A percentile compares a stretch with the other conserved stretches of the same genome.
These are phyloP conservation scores for Strigamia maritima DNA, from an alignment of 2,888 invertebrate species.

Conservation along the genomic window DNA sequence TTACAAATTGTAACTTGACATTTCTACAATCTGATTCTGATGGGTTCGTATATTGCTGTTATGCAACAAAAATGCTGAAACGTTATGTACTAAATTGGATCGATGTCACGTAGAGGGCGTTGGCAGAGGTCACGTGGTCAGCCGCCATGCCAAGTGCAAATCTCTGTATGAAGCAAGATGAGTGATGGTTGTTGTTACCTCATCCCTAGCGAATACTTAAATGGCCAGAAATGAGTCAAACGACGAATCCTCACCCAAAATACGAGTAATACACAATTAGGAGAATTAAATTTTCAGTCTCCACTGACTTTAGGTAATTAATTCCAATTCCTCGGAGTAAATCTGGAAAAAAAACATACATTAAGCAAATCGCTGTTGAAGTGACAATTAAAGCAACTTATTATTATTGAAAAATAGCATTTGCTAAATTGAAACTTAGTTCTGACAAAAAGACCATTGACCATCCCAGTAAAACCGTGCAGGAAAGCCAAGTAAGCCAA, in stretches of 20 bases:
- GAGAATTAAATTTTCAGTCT: conserved; percentile 21
- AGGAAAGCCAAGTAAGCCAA: too few species aligned
- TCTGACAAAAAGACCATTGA: too few species aligned
- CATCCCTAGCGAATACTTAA: background rate
- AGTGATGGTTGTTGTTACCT: conserved; percentile 11
- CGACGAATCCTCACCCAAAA: conserved; percentile 6
- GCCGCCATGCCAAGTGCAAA: conserved; percentile 17
- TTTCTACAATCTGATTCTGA: background rate
- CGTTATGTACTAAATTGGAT: background rate
- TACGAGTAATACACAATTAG: conserved; percentile 17
- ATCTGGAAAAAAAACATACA: background rate
- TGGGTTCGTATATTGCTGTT: background rate
- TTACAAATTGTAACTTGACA: background rate
- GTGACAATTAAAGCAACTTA: background rate
- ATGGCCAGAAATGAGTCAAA: conserved; percentile 13
- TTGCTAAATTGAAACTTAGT: background rate
- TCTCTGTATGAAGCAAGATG: conserved; percentile 10
- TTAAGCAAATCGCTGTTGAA: background rate
- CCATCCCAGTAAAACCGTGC: too few species aligned
- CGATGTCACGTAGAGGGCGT: conserved; percentile 21
- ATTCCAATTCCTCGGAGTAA: conserved; percentile 8
- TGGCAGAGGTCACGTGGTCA: conserved; percentile 21
- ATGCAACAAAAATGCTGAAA: background rate
- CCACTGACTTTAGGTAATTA: background rate
- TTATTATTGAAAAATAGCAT: background rate